phyloP scores from a whole-genome alignment of 2,113 vertebrate species.

The Saguinus imperator region DNA sequence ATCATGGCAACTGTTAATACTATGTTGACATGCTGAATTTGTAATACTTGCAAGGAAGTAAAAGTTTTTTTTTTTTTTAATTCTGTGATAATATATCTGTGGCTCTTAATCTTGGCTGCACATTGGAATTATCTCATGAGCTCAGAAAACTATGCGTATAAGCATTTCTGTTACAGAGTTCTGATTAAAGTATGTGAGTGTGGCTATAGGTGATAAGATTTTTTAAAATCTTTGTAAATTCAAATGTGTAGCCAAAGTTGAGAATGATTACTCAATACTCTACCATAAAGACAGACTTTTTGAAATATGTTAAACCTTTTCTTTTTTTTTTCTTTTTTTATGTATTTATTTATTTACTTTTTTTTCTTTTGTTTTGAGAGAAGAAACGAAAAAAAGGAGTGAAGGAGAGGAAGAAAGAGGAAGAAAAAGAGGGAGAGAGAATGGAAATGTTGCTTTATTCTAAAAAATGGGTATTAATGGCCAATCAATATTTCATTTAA shows the following conservation, averaged over 20 bases:
- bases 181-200: not conserved
- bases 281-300: not conserved
- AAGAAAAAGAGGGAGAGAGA: too few relatives aligned
- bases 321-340: too few relatives aligned
- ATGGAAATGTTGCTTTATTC: too few relatives aligned
- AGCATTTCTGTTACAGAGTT: not conserved
- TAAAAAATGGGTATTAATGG: too few relatives aligned
- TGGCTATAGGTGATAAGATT: not conserved
- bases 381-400: too few relatives aligned
- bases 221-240: not conserved
- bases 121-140: not conserved
- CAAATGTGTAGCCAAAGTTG: not conserved
- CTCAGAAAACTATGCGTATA: not conserved
- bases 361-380: too few relatives aligned
- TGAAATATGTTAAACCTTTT: not conserved
- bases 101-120: not conserved
- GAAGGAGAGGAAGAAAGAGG: too few relatives aligned
- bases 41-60: not conserved
- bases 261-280: not conserved
- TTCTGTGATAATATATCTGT: not conserved
- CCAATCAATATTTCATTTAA: too few relatives aligned
- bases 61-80: conserved; percentile 53
- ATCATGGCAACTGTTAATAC: not conserved
- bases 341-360: too few relatives aligned
- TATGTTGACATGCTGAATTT: not conserved